Evolutionary conservation across 1,140 invertebrate genomes (phyloP), one percentile per base, ranked within the genome.

Genomic region (Aphelenchoides avenae): DNA sequence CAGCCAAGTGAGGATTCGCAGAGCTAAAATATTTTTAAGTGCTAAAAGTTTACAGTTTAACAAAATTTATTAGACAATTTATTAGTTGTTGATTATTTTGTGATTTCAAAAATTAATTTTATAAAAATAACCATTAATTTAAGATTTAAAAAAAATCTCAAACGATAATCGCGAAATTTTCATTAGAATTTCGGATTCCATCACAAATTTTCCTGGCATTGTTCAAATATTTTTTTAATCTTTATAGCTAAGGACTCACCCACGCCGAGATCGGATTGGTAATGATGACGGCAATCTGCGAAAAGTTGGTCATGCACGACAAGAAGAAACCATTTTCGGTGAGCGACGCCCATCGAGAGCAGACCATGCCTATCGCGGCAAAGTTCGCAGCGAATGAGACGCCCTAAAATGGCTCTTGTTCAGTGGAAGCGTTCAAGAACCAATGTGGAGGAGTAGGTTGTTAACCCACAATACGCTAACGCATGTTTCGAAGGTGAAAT

Each of bases 311-410:
- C 37, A 59, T 50, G 29, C 34, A 36, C n/a, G 64, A 60, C 30
- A 66, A 40, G 47, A 66, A 66, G 15, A 66, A 60, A n/a, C 64
- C 64, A 18, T 66, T 57, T 57, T 66, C 48, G 15, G 55, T 15
- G 4, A 66, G 42, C 20, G 40, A 36, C 11, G 64, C 64, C 64
- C 64, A 66, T 26, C 63, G 55, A 30, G 52, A 42, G 31, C 64
- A 68, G n/a, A 63, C 61, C 44, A 63, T 54, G 1, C 61, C 61
- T 48, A 63, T 63, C 26, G 50, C 52, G 9, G 61, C 61, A 58
- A 63, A 63, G 51, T 63, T 63, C 5, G 61, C 48, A 5, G 40
- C 61, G 57, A 65, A 63, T n/a, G 61, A 60, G n/a, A 63, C 33
- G 0, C 61, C 58, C 63, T 61, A 18, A 31, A 66, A 65, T 2